Percentiles rank a stretch among this genome's conserved stretches.
These are phyloP conservation scores for Brenthis daphne DNA, from an alignment of 2,888 invertebrate genomes.

Conservation along the genomic window DNA sequence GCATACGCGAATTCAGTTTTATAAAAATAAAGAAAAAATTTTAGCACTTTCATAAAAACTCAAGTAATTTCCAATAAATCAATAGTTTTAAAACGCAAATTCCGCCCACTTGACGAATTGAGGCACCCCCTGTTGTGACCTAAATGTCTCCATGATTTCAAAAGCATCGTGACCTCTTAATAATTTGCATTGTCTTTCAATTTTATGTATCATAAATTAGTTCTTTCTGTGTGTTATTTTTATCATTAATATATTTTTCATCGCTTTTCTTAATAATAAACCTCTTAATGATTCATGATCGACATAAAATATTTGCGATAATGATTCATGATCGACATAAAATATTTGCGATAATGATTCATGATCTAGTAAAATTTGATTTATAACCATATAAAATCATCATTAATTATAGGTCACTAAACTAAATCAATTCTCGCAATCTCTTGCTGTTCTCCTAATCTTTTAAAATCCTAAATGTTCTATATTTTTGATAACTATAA, in stretches of 20 bases:
- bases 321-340: not conserved
- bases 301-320: not conserved
- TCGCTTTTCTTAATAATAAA: not conserved
- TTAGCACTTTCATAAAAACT: constrained; percentile 1
- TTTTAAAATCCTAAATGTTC: too few relatives aligned
- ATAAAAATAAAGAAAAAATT: not conserved
- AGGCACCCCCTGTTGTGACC: constrained; percentile 29
- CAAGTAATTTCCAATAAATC: constrained; percentile 14
- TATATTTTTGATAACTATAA: too few relatives aligned
- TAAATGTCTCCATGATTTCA: constrained; percentile 37
- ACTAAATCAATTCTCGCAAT: too few relatives aligned
- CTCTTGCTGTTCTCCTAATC: too few relatives aligned
- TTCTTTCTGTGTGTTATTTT: constrained; percentile 13
- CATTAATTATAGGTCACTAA: too few relatives aligned
- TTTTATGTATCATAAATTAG: constrained; percentile 29
- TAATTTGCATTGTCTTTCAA: constrained; percentile 29
- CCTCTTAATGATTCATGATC: not conserved
- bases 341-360: not conserved
- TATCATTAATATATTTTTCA: constrained; percentile 4
- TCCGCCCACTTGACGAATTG: constrained; percentile 8
- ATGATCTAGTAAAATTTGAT: constrained; percentile 3
- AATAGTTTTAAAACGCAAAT: constrained; percentile 26
- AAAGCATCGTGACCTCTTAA: constrained; percentile 33
- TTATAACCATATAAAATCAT: too few relatives aligned
- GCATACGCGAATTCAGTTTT: not conserved